Evolutionary conservation across 2,797 vertebrate species (phyloP).

Genomic region (Bryconaethiops microstoma): DNA sequence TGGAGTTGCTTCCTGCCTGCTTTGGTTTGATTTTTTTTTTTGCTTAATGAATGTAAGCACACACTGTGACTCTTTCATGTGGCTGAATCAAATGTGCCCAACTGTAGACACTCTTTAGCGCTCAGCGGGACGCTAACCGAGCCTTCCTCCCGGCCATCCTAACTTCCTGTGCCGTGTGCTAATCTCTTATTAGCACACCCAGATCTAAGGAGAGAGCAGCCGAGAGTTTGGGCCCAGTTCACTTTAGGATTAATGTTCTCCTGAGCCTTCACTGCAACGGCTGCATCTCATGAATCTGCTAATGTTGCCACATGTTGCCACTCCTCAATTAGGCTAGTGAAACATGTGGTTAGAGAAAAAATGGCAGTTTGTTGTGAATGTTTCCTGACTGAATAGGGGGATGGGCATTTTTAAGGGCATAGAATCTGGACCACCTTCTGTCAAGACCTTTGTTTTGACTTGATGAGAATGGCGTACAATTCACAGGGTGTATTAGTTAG

Average conservation of each 20-base stretch:
- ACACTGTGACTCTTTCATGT: constrained; percentile 25
- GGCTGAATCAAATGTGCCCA: constrained; percentile 19
- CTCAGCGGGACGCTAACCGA: constrained; percentile 21
- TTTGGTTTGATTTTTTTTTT: background rate
- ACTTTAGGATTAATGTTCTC: constrained; percentile 24
- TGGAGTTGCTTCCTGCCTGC: constrained; percentile 4
- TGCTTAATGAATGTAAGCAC: constrained; percentile 26
- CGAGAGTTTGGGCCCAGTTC: background rate
- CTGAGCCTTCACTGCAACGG: background rate
- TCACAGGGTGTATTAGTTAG: background rate
- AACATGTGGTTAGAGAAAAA: background rate
- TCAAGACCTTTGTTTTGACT: background rate
- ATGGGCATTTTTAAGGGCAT: background rate
- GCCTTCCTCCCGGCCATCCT: constrained; percentile 6
- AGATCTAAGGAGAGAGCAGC: constrained; percentile 21
- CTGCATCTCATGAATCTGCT: constrained; percentile 35
- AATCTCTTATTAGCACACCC: constrained; percentile 30
- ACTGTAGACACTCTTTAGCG: background rate
- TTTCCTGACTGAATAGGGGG: background rate
- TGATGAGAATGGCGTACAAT: background rate
- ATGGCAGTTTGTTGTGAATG: background rate
- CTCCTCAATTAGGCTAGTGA: background rate
- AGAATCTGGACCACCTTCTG: background rate
- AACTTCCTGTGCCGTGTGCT: background rate
- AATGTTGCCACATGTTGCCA: constrained; percentile 13